Percentiles rank a stretch among this genome's conserved stretches.
Conservation (phyloP, 2,113 vertebrate genomes). For the Tetraodon nigroviridis region DNA sequence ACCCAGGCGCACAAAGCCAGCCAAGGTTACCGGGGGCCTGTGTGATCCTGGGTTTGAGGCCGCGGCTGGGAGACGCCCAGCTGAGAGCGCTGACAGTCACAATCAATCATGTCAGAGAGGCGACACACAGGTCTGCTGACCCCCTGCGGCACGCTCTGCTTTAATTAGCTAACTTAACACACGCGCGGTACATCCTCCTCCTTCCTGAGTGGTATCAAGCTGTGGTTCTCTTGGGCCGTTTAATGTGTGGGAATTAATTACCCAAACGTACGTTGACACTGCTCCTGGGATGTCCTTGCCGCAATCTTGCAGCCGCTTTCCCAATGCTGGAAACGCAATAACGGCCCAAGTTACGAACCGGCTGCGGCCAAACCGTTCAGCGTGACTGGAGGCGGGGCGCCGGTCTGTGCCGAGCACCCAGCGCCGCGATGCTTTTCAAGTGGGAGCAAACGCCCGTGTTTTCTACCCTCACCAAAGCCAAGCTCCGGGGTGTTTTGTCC, state of each 20-base stretch:
- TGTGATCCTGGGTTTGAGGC: slow-evolving; percentile 68
- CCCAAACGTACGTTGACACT: neutral
- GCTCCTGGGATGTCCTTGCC: slow-evolving; percentile 9
- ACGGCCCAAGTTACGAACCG: no score
- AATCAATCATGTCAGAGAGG: slow-evolving; percentile 69
- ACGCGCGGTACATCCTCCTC: slow-evolving; percentile 12
- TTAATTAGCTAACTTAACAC: slow-evolving; percentile 61
- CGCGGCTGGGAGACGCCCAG: slow-evolving; percentile 53
- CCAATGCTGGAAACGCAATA: neutral
- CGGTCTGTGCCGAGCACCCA: no score
- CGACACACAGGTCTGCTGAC: slow-evolving; percentile 49
- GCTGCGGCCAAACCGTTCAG: neutral
- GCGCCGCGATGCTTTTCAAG: neutral
- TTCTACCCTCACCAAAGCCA: no score
- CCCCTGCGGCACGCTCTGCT: slow-evolving; percentile 40
- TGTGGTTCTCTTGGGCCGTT: slow-evolving; percentile 16
- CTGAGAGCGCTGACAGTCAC: slow-evolving; percentile 66
- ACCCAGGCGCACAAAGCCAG: slow-evolving; percentile 68
- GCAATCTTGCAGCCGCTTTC: no score
- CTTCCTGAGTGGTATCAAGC: slow-evolving; percentile 15
- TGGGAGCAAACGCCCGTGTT: no score
- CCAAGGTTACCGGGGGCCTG: slow-evolving; percentile 70
- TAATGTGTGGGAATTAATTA: slow-evolving; percentile 41
- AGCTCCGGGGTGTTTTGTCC: no score
- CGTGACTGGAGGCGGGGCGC: neutral